Percentiles rank a stretch among this genome's conserved stretches.
Conservation (phyloP, 2,113 vertebrate species). For the Mus pahari region DNA sequence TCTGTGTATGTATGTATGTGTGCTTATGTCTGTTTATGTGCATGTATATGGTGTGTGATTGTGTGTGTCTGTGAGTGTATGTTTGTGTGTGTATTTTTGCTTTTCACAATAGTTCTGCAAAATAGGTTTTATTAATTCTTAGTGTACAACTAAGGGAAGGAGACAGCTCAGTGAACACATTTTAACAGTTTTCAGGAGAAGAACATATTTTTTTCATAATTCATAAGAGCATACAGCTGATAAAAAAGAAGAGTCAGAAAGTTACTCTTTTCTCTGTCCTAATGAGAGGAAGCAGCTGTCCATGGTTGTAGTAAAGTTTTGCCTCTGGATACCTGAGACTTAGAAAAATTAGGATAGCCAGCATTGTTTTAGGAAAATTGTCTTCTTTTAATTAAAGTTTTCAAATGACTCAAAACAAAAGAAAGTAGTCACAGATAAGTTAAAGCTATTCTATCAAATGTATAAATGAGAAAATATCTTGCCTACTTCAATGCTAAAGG, state of each 20-base stretch:
- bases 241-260: neutral
- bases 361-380: neutral
- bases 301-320: neutral
- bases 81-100: neutral
- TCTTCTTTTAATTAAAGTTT: conserved; percentile 47
- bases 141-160: neutral
- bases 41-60: neutral
- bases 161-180: neutral
- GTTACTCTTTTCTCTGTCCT: neutral
- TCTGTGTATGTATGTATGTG: neutral
- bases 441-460: neutral
- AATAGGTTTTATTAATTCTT: conserved; percentile 24
- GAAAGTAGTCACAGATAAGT: conserved; percentile 29
- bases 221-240: neutral
- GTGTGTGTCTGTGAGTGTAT: neutral
- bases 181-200: neutral
- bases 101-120: neutral
- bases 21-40: neutral
- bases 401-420: conserved; percentile 43
- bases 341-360: neutral
- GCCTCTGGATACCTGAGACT: neutral
- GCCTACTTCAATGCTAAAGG: conserved; percentile 39
- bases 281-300: neutral
- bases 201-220: neutral
- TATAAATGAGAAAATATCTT: conserved; percentile 3